Conservation (phyloP, 1,140 invertebrate genomes). For the Drosophila setifemur region DNA sequence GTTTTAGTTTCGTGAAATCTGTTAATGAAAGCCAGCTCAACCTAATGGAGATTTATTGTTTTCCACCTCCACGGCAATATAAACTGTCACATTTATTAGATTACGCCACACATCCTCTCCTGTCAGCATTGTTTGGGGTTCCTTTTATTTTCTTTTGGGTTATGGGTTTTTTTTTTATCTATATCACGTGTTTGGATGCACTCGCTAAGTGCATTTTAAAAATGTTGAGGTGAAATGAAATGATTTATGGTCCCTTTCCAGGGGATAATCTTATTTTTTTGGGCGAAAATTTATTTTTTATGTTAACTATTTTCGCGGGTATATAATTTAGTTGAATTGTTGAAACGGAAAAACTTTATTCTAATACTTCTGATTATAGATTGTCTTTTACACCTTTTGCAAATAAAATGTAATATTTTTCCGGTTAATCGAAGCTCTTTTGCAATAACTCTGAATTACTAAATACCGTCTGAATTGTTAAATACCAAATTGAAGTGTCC, state of each 20-base stretch:
- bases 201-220: conserved; percentile 19
- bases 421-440: too few relatives aligned
- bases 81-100: conserved; percentile 42
- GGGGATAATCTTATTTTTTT: too few relatives aligned
- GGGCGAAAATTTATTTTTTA: too few relatives aligned
- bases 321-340: too few relatives aligned
- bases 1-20: conserved; percentile 52
- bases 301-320: too few relatives aligned
- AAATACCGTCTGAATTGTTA: too few relatives aligned
- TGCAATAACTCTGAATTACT: too few relatives aligned
- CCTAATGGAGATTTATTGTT: conserved; percentile 77
- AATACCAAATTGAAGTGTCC: too few relatives aligned
- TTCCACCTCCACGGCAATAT: conserved; percentile 41
- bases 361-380: too few relatives aligned
- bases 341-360: too few relatives aligned
- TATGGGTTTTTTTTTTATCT: not conserved
- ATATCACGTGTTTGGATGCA: conserved; percentile 1
- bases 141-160: not conserved
- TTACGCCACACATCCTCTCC: conserved; percentile 17
- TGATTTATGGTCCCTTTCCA: conserved; percentile 11
- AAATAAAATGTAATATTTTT: too few relatives aligned
- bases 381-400: too few relatives aligned
- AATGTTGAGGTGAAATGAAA: not conserved
- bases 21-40: conserved; percentile 75
- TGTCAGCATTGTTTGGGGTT: conserved; percentile 9